A percentile compares a stretch with the other conserved stretches of the same genome.
phyloP scores from a whole-genome alignment of 2,888 invertebrate genomes.

The Sturmia bella region DNA sequence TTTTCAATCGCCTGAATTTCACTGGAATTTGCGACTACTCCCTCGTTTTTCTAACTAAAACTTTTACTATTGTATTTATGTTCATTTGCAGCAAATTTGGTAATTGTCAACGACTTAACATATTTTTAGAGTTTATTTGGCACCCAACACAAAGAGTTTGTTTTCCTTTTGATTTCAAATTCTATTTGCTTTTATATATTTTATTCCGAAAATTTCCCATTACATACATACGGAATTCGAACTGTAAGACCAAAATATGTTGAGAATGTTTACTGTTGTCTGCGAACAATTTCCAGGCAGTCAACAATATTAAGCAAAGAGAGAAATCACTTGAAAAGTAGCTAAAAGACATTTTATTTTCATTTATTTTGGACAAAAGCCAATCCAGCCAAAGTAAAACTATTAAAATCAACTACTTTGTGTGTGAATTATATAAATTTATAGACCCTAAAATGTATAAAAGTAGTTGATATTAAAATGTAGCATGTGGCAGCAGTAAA shows the following conservation, averaged over 20 bases:
- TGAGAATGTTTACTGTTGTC: slow-evolving; percentile 43
- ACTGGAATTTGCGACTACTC: not conserved
- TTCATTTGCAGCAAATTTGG: slow-evolving; percentile 63
- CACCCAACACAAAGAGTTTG: slow-evolving; percentile 49
- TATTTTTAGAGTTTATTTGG: slow-evolving; percentile 65
- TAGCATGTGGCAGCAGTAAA: not conserved
- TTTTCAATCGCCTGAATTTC: too few relatives aligned
- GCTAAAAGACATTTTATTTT: slow-evolving; percentile 66
- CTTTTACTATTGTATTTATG: slow-evolving; percentile 55
- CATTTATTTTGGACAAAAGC: slow-evolving; percentile 67
- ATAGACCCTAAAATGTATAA: slow-evolving; percentile 12
- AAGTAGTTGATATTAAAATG: slow-evolving; percentile 11
- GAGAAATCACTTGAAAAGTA: slow-evolving; percentile 66
- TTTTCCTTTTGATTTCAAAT: slow-evolving; percentile 35
- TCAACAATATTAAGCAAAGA: slow-evolving; percentile 29
- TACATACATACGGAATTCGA: slow-evolving; percentile 31
- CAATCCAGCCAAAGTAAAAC: slow-evolving; percentile 50
- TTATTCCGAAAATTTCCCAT: slow-evolving; percentile 2
- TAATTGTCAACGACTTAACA: slow-evolving; percentile 68
- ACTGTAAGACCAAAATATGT: slow-evolving; percentile 45
- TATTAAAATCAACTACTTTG: slow-evolving; percentile 53
- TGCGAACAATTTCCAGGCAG: not conserved
- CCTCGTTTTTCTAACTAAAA: not conserved
- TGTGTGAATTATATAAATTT: slow-evolving; percentile 34
- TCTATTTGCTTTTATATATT: slow-evolving; percentile 44